Evolutionary conservation across 2,113 vertebrate species (phyloP).

Genomic region (Hypanus sabinus): DNA sequence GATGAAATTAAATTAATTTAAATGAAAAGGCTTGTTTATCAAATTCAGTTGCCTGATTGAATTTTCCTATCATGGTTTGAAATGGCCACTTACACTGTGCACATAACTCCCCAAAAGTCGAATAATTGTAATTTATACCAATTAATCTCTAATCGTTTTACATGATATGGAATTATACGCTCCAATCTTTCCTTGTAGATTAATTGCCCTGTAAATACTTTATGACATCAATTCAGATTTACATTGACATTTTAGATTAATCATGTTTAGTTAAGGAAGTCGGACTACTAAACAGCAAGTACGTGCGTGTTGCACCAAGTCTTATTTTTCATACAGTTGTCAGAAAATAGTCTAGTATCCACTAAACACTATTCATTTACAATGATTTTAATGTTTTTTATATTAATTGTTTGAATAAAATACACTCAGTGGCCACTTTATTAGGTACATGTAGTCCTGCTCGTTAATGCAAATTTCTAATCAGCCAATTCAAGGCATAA

Average conservation of each 20-base stretch:
- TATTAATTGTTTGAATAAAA: background rate
- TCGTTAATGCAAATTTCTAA: no score
- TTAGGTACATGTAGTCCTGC: no score
- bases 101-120: background rate
- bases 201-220: constrained; percentile 3
- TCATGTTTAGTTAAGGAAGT: constrained; percentile 9
- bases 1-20: constrained; percentile 13
- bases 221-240: constrained; percentile 23
- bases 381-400: background rate
- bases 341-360: background rate
- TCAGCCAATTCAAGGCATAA: no score
- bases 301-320: background rate
- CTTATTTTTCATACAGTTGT: background rate
- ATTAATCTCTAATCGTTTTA: constrained; percentile 25
- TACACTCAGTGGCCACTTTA: background rate
- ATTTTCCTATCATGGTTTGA: constrained; percentile 20
- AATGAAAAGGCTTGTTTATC: constrained; percentile 32
- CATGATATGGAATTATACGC: constrained; percentile 29
- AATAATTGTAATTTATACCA: constrained; percentile 24
- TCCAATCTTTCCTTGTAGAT: constrained; percentile 16
- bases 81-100: background rate
- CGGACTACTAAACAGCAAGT: background rate
- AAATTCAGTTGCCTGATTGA: constrained; percentile 29
- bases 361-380: background rate
- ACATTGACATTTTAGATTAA: constrained; percentile 33